Evolutionary conservation across 2,113 vertebrate genomes (phyloP), one percentile per base, ranked within the genome.

Genomic region (Etheostoma cragini): DNA sequence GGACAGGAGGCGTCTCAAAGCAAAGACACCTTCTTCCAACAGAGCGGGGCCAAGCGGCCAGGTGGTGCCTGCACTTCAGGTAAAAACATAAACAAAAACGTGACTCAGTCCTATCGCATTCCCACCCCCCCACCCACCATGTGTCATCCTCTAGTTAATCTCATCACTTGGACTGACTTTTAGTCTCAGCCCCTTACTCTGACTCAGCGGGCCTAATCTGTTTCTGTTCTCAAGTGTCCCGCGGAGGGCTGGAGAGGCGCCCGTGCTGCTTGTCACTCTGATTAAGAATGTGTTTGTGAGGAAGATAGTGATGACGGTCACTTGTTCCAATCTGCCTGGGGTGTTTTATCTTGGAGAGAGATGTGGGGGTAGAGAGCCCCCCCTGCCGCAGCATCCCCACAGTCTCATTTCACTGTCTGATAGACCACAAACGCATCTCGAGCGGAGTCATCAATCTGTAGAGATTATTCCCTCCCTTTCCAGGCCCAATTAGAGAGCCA

Each of bases 1-100:
- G 96, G 97, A 6, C 97, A 97, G 93, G 97, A 98, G 42, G 92
- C 91, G 0, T 61, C 91, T 75, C 95, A 95, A 0, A 94, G 94
- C 87, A 97, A 96, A 90, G 97, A 98, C 63, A 60, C 93, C 0
- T 88, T 96, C 71, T 94, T 95, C 87, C 97, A 96, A 76, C 96
- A 95, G 0, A 89, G 95, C 0, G 95, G 94, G 0, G 75, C 95
- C 85, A 97, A 91, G 92, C 96, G 93, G 61, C 80, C 94, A 0
- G 49, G 84, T 0, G 45, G 91, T 0, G 21, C 80, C 63, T 83
- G 75, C 46, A 35, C 84, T 15, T 77, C 93, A 91, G 95, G 95
- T 95, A 76, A 79, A 45, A 68, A 82, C 17, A 54, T 45, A 24
- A 62, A 3, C 26, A 26, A 3, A 63, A 46, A 70, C 1, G 45